Evolutionary conservation across 2,113 vertebrate species (phyloP).

Genomic region (Odocoileus hemionus): DNA sequence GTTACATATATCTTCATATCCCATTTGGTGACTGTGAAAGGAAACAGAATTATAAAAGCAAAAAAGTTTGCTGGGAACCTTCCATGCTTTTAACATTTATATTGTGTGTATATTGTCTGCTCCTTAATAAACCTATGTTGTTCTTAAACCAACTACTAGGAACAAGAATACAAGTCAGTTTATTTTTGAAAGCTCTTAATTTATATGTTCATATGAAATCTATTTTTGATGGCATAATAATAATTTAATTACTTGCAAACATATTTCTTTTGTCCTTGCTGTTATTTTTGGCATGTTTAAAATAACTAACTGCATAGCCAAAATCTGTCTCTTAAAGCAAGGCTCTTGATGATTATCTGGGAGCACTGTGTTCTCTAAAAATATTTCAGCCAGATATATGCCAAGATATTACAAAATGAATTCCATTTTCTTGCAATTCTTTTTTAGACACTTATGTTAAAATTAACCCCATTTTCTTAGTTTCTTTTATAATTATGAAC

Average conservation of each 20-base stretch:
- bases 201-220: slow-evolving; percentile 4
- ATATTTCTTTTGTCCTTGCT: slow-evolving; percentile 14
- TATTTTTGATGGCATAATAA: slow-evolving; percentile 21
- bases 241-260: neutral
- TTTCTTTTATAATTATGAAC: slow-evolving; percentile 14
- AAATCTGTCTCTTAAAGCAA: neutral
- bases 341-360: neutral
- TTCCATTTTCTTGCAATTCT: neutral
- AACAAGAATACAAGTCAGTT: slow-evolving; percentile 39
- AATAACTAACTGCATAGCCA: neutral
- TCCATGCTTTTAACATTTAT: slow-evolving; percentile 17
- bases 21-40: slow-evolving; percentile 38
- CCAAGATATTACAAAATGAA: neutral
- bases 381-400: neutral
- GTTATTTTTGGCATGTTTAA: slow-evolving; percentile 5
- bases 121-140: neutral
- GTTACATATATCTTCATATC: neutral
- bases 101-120: slow-evolving; percentile 12
- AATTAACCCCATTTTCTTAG: neutral
- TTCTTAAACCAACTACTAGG: slow-evolving; percentile 48
- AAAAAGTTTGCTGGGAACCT: slow-evolving; percentile 19
- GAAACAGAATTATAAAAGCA: slow-evolving; percentile 29
- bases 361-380: neutral
- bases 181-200: slow-evolving; percentile 27
- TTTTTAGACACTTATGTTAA: slow-evolving; percentile 7